These are phyloP conservation scores for Alfaro cultratus DNA, from an alignment of 2,797 vertebrate species.

Conservation along the genomic window DNA sequence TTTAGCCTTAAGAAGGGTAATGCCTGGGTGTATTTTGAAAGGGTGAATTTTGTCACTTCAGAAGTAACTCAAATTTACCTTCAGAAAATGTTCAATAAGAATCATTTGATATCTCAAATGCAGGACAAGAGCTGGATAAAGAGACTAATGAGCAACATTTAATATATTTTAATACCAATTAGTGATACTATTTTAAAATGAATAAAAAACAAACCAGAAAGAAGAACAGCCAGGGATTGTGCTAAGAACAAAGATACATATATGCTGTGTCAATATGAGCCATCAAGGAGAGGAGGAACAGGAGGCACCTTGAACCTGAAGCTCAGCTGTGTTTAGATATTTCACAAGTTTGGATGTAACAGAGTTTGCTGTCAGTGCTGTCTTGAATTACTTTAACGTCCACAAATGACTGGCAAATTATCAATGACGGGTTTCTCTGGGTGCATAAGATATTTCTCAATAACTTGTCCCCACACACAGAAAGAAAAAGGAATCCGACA, in stretches of 20 bases:
- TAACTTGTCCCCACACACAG: constrained; percentile 16
- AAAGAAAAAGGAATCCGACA: constrained; percentile 11
- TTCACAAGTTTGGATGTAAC: constrained; percentile 24
- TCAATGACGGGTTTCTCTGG: constrained; percentile 8
- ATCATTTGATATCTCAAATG: background rate
- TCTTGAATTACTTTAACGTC: constrained; percentile 9
- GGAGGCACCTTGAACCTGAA: constrained; percentile 2
- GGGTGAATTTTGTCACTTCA: background rate
- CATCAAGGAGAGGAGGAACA: constrained; percentile 1
- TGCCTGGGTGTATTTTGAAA: background rate
- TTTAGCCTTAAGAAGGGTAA: background rate
- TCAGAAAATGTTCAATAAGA: background rate
- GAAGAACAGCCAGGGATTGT: background rate
- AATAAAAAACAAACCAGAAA: background rate
- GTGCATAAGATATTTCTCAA: constrained; percentile 8
- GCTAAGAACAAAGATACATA: background rate
- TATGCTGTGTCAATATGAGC: background rate
- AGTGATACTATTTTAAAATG: background rate
- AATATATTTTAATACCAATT: background rate
- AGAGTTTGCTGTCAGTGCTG: background rate
- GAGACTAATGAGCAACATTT: background rate
- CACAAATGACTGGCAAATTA: constrained; percentile 10
- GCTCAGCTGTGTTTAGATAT: background rate
- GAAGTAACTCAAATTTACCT: background rate
- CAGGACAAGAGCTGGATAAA: background rate